A percentile compares a stretch with the other conserved stretches of the same genome.
phyloP scores from a whole-genome alignment of 1,140 invertebrate genomes.

The Odontomachus brunneus region DNA sequence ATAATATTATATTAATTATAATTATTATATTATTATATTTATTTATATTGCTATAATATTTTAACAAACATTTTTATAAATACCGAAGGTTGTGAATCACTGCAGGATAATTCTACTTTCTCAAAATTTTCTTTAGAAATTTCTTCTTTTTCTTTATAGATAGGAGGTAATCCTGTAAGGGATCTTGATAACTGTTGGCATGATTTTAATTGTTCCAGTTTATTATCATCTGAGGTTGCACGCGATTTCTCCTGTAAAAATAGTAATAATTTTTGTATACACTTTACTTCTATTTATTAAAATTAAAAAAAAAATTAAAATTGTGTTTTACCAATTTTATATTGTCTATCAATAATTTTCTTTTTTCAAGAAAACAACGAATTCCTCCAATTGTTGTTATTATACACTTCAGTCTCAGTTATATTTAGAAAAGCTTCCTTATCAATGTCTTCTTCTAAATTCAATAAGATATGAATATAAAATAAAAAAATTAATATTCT shows the following conservation, averaged over 20 bases:
- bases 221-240: neutral
- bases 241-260: neutral
- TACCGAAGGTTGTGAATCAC: neutral
- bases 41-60: neutral
- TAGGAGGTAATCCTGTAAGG: too few relatives aligned
- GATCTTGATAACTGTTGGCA: neutral
- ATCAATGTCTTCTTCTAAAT: too few relatives aligned
- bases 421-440: too few relatives aligned
- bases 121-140: too few relatives aligned
- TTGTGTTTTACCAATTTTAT: neutral
- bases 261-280: neutral
- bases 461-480: neutral
- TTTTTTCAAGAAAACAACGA: too few relatives aligned
- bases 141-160: neutral
- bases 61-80: neutral
- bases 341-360: too few relatives aligned
- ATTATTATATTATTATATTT: neutral
- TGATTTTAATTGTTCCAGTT: conserved; percentile 8
- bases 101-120: neutral
- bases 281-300: conserved; percentile 14
- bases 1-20: neutral
- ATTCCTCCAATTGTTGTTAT: too few relatives aligned
- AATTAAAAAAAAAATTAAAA: neutral
- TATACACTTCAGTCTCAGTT: too few relatives aligned
- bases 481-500: too few relatives aligned